Base-by-base conservation (phyloP, 2,113 vertebrate genomes). In the sheep (Ovis aries) region DNA sequence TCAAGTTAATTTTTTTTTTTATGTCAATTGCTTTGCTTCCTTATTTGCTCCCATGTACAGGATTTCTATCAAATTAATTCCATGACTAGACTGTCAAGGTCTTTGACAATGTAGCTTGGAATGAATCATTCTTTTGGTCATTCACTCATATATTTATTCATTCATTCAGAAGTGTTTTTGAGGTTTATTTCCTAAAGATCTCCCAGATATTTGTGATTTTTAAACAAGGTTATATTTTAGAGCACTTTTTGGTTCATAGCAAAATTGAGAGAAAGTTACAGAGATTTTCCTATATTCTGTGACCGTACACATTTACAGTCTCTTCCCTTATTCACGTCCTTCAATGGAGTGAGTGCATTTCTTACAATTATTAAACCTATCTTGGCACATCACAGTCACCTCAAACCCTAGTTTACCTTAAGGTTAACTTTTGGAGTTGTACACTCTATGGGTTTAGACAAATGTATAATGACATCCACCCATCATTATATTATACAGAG, bases 111-210 rank as follows among this genome's bases (percentile, higher is more conserved):
- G 52, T 10, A n/a, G 5, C 36, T 25, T 81, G 19, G 88, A 53
- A 55, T 67, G 9, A 40, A 88, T 81, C 2, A 67, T 94, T 55
- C 15, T 40, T 52, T 78, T 15, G 60, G 4, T 74, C 13, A 62
- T 55, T 93, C 36, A n/a, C 0, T 82, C 29, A 45, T 77, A 12
- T 36, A 57, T 59, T 27, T 3, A 64, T 59, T 50, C 21, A 55
- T 52, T 84, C 15, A 88, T 12, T 62, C 4, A 67, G 85, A 94
- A 55, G 50, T 71, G 71, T 74, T 52, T 43, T 91, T 89, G 25
- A 62, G 11, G 6, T 25, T 62, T 86, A 85, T 97, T 80, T 64
- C 21, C 17, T 88, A 88, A 90, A 85, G 71, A 67, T 52, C 43
- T 48, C n/a, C 7, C 2, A 77, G 57, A 55, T 81, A 62, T 6